phyloP scores from a whole-genome alignment of 2,113 vertebrate species.

The Saccopteryx bilineata region DNA sequence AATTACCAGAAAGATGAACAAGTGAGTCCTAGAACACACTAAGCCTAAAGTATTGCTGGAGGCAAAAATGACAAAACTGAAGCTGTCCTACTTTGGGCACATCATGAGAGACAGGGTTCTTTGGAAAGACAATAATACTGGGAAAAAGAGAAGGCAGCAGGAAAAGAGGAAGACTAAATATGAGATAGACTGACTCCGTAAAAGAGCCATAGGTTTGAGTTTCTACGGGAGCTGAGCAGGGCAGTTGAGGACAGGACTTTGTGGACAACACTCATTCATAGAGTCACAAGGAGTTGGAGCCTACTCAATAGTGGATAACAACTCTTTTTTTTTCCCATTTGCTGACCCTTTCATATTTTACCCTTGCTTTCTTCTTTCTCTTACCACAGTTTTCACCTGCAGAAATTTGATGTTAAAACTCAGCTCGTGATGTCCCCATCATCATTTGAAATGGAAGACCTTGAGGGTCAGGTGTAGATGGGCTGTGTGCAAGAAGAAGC shows the following conservation, averaged over 20 bases:
- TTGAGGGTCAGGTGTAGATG: background rate
- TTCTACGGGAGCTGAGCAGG: background rate
- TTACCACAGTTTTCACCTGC: background rate
- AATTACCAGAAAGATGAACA: background rate
- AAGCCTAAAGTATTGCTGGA: too few species aligned
- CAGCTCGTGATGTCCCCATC: rapidly evolving
- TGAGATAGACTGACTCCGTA: background rate
- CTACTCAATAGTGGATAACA: background rate
- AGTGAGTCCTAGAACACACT: too few species aligned
- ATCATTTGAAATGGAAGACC: background rate
- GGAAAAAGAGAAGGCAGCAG: background rate
- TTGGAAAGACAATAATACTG: background rate
- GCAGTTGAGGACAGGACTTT: background rate
- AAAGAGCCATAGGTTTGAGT: background rate
- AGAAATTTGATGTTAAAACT: background rate
- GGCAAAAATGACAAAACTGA: background rate
- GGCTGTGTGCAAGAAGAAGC: background rate
- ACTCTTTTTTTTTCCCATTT: background rate
- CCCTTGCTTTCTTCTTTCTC: constrained; percentile 2
- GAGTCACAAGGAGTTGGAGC: background rate
- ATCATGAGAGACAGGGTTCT: background rate
- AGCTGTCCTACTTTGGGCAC: background rate
- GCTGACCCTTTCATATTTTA: background rate
- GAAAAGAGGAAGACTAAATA: background rate
- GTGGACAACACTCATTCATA: background rate